These are phyloP conservation scores for Catharus fuscescens DNA, from an alignment of 2,113 vertebrate species.

Conservation along the genomic window DNA sequence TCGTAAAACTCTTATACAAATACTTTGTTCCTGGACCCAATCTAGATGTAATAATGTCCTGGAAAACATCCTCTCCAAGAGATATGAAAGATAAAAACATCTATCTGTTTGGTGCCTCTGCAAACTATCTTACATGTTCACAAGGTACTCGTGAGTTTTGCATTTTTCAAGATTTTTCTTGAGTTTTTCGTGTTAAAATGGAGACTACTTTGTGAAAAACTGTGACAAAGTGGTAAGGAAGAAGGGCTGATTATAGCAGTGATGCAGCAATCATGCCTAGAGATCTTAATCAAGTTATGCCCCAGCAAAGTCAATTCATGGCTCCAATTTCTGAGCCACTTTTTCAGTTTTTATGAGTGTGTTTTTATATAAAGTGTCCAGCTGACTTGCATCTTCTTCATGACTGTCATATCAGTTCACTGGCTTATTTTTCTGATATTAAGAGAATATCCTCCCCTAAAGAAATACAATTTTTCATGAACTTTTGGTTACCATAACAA, in stretches of 20 bases:
- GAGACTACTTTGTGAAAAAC: background rate
- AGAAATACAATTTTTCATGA: background rate
- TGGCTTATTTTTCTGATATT: background rate
- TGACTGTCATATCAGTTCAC: background rate
- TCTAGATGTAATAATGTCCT: background rate
- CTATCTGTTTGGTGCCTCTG: background rate
- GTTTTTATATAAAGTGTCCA: background rate
- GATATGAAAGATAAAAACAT: background rate
- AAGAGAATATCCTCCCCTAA: background rate
- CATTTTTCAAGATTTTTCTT: background rate
- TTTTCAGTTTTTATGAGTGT: background rate
- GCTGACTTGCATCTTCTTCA: background rate
- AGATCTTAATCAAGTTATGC: background rate
- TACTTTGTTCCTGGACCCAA: background rate
- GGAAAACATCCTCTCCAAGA: background rate
- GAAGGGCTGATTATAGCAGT: background rate
- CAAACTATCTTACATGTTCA: background rate
- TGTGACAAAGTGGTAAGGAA: background rate
- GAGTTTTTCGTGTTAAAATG: background rate
- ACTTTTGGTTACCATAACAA: background rate
- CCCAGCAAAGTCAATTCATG: background rate
- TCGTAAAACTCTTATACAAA: background rate
- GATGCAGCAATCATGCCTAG: background rate
- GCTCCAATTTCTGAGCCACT: background rate
- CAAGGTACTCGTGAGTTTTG: rapidly evolving